A percentile compares a stretch with the other conserved stretches of the same genome.
phyloP scores from a whole-genome alignment of 2,797 vertebrate species.

The Gadopsis marmoratus region DNA sequence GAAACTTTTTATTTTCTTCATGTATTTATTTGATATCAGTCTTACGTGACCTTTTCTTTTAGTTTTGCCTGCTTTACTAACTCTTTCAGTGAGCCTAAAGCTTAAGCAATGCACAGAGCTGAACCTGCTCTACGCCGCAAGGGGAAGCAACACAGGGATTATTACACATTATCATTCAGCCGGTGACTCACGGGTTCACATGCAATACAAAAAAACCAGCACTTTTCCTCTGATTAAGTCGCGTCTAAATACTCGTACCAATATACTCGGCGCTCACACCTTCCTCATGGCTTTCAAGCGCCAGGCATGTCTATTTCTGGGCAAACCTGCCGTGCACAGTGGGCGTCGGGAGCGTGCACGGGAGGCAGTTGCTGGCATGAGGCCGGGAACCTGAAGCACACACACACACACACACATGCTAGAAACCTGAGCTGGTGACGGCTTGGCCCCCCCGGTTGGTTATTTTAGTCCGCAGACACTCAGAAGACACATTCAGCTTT shows the following conservation, averaged over 20 bases:
- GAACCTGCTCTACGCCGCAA: not conserved
- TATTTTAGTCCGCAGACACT: conserved; percentile 53
- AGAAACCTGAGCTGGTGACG: conserved; percentile 56
- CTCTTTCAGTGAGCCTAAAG: not conserved
- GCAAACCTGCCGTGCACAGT: conserved; percentile 28
- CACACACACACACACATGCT: conserved; percentile 2
- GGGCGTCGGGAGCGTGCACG: conserved; percentile 46
- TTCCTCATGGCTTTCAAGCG: conserved; percentile 20
- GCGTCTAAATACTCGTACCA: conserved; percentile 9
- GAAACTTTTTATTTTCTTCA: not conserved
- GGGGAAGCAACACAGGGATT: not conserved
- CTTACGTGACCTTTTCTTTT: not conserved
- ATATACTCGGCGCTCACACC: conserved; percentile 27
- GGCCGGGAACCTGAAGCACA: conserved; percentile 19
- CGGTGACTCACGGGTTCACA: conserved; percentile 4
- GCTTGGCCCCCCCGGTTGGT: conserved; percentile 21
- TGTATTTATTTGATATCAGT: not conserved
- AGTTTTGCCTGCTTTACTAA: not conserved
- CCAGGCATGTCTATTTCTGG: conserved; percentile 53
- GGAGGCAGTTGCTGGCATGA: conserved; percentile 57
- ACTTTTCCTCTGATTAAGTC: conserved; percentile 24
- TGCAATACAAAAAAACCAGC: not conserved
- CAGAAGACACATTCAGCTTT: conserved; percentile 29
- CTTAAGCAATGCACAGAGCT: not conserved
- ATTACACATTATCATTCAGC: conserved; percentile 8